Percentiles rank a stretch among this genome's conserved stretches.
phyloP scores from a whole-genome alignment of 1,140 invertebrate genomes.

The Cataglyphis hispanica region DNA sequence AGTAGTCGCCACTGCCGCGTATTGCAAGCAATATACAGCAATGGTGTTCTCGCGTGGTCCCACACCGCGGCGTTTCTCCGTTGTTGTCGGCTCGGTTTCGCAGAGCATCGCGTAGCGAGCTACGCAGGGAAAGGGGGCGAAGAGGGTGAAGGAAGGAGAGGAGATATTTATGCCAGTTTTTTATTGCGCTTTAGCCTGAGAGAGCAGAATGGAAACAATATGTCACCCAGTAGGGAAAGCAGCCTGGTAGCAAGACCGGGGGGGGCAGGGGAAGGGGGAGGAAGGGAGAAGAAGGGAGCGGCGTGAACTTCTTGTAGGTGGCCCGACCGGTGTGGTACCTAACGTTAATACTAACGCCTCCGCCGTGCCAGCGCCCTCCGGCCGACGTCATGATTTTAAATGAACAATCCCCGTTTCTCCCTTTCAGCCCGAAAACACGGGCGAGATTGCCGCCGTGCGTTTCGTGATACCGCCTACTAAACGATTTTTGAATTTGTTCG shows the following conservation, averaged over 20 bases:
- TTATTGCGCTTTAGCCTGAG: constrained; percentile 82
- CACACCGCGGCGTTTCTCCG: constrained; percentile 62
- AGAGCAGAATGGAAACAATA: constrained; percentile 85
- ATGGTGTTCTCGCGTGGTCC: constrained; percentile 59
- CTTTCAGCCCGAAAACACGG: constrained; percentile 62
- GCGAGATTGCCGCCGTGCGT: constrained; percentile 1
- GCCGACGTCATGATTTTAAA: constrained; percentile 81
- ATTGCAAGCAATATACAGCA: constrained; percentile 53
- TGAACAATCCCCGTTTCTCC: constrained; percentile 78
- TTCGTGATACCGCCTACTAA: not conserved
- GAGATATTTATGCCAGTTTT: constrained; percentile 85
- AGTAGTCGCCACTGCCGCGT: constrained; percentile 68
- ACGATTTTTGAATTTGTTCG: constrained; percentile 47
- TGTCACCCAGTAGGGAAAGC: constrained; percentile 77
- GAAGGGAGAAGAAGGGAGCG: constrained; percentile 67
- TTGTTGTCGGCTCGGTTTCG: constrained; percentile 50
- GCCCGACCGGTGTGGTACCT: constrained; percentile 77
- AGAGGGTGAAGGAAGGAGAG: constrained; percentile 47
- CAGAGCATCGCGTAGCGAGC: constrained; percentile 47
- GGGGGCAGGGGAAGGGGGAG: not conserved
- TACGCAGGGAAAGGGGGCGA: constrained; percentile 27
- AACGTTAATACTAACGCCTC: constrained; percentile 80
- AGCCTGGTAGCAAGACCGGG: constrained; percentile 31
- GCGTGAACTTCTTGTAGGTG: constrained; percentile 80
- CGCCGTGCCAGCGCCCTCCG: constrained; percentile 66